Evolutionary conservation across 2,888 invertebrate species (phyloP).

Genomic region (Ormyrus pomaceus): DNA sequence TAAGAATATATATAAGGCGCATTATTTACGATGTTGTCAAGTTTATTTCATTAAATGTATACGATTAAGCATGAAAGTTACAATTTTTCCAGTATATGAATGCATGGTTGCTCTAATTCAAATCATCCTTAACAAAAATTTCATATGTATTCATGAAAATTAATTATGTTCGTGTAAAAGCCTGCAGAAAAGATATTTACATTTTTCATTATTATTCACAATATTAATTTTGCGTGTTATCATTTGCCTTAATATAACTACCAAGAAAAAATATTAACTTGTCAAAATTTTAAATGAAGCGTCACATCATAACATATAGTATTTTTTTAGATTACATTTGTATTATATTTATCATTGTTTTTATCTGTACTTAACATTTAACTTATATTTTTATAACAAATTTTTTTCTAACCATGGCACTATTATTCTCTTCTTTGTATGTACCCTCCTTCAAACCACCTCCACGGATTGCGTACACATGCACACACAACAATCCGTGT

Average conservation of each 20-base stretch:
- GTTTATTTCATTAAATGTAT: neutral
- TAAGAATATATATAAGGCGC: constrained; percentile 13
- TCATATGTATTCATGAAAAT: too few relatives aligned
- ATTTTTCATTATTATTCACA: neutral
- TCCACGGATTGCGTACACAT: constrained; percentile 69
- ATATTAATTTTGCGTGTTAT: neutral
- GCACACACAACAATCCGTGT: constrained; percentile 70
- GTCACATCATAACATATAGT: neutral
- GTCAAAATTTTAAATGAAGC: too few relatives aligned
- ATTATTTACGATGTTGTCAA: constrained; percentile 29
- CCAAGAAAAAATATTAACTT: too few relatives aligned
- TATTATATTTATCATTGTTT: constrained; percentile 34
- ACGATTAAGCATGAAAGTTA: too few relatives aligned
- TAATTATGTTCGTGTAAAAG: too few relatives aligned
- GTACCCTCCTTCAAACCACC: constrained; percentile 66
- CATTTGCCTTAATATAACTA: too few relatives aligned
- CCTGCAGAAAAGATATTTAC: too few relatives aligned
- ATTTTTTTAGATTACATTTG: constrained; percentile 9
- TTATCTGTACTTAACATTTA: constrained; percentile 51
- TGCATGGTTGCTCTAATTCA: too few relatives aligned
- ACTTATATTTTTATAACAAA: constrained; percentile 56
- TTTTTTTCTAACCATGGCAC: constrained; percentile 69
- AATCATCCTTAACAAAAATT: too few relatives aligned
- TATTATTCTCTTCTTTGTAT: constrained; percentile 71
- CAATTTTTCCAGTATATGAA: too few relatives aligned